Evolutionary conservation across 2,797 vertebrate genomes (phyloP).

Genomic region (Neomorphus geoffroyi): DNA sequence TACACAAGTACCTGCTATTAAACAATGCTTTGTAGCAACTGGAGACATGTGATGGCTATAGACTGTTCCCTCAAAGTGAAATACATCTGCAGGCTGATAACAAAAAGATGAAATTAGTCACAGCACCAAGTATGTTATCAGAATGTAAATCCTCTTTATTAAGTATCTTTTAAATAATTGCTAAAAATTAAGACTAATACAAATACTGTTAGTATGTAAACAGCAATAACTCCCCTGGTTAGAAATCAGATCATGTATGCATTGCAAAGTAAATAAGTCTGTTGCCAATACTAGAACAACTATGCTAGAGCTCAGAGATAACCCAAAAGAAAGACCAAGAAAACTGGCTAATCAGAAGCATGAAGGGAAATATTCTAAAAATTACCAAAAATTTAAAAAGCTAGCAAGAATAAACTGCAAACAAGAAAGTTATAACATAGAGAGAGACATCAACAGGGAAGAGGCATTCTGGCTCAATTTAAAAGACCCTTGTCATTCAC

Average conservation of each 20-base stretch:
- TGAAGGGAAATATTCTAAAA: background rate
- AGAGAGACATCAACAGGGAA: background rate
- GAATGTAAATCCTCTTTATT: background rate
- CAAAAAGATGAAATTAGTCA: conserved; percentile 37
- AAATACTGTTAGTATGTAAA: background rate
- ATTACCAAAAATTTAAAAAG: background rate
- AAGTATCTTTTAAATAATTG: background rate
- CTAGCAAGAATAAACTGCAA: background rate
- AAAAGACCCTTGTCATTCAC: background rate
- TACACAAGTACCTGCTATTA: conserved; percentile 88
- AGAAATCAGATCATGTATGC: background rate
- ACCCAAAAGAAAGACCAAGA: background rate
- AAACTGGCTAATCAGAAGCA: background rate
- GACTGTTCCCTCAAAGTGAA: conserved; percentile 91
- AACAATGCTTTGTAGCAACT: conserved; percentile 90
- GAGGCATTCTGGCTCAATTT: background rate
- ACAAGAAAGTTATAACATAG: background rate
- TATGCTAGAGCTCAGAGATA: background rate
- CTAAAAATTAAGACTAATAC: background rate
- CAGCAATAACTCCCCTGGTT: background rate
- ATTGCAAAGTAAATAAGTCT: background rate
- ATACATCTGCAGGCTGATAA: conserved; percentile 88
- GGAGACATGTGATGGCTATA: conserved; percentile 97
- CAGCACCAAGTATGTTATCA: background rate
- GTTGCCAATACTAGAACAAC: background rate